Conservation (phyloP, 2,113 vertebrate species). For the Sapayoa aenigma region DNA sequence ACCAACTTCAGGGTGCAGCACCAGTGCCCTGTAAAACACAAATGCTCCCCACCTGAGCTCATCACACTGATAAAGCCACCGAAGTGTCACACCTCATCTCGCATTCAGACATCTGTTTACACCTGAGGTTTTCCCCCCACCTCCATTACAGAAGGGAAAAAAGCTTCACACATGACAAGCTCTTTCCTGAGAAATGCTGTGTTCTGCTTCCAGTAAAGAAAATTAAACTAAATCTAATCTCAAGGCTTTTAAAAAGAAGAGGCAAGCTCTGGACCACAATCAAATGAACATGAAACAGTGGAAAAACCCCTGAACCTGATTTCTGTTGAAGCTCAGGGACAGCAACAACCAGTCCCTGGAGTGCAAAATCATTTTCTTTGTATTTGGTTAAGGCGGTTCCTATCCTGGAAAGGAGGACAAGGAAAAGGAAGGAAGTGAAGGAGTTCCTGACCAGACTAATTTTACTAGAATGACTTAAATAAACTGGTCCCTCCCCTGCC, state of each 20-base stretch:
- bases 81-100: rapidly evolving
- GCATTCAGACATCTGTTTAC: not conserved
- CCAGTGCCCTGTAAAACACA: not conserved
- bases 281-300: not conserved
- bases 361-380: not conserved
- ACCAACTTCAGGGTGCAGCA: not conserved
- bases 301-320: not conserved
- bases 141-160: not conserved
- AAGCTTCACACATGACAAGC: not conserved
- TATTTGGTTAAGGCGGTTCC: not conserved
- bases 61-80: not conserved
- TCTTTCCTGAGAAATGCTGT: not conserved
- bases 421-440: not conserved
- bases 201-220: not conserved
- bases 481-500: not conserved
- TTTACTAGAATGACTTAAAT: not conserved
- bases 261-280: not conserved
- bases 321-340: not conserved
- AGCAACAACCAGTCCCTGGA: not conserved
- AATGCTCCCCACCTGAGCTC: not conserved
- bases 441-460: not conserved
- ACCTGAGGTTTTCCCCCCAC: not conserved
- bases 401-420: not conserved
- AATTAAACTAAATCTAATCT: not conserved
- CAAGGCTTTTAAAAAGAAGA: not conserved